phyloP scores from a whole-genome alignment of 2,113 vertebrate genomes.

The Chloropsis hardwickii region DNA sequence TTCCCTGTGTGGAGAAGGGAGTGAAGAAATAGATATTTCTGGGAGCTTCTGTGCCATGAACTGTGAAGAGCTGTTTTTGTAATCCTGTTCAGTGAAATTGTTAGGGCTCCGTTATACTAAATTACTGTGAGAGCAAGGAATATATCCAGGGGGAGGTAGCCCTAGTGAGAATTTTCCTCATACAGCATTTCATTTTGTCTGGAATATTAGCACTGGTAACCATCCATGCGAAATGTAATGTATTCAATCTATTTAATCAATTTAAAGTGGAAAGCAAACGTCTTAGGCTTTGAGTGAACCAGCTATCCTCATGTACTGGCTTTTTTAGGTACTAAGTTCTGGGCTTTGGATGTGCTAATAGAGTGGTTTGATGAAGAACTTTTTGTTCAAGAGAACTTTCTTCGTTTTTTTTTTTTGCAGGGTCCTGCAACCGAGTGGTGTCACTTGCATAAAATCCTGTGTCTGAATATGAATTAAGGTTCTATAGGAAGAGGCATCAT shows the following conservation, averaged over 20 bases:
- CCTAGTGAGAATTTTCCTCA: not conserved
- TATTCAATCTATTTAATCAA: constrained; percentile 17
- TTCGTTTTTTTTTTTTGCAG: not conserved
- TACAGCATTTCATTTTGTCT: not conserved
- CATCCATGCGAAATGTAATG: not conserved
- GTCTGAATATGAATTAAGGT: not conserved
- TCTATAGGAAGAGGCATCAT: accelerated
- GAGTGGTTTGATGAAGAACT: not conserved
- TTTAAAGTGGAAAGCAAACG: not conserved
- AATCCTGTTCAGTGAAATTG: not conserved
- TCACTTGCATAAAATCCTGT: not conserved
- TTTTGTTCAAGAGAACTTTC: not conserved
- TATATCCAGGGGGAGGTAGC: not conserved
- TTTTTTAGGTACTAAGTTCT: not conserved
- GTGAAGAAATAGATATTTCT: not conserved
- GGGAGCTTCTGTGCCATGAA: not conserved
- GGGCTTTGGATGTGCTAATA: not conserved
- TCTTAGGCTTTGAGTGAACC: not conserved
- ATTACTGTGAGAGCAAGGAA: not conserved
- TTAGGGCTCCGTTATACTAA: not conserved
- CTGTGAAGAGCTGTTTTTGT: not conserved
- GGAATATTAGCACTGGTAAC: constrained; percentile 38
- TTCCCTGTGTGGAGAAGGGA: not conserved
- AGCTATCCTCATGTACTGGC: not conserved
- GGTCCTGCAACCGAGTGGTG: not conserved